Evolutionary conservation across 2,888 invertebrate genomes (phyloP).

Genomic region (Drosophila differens): DNA sequence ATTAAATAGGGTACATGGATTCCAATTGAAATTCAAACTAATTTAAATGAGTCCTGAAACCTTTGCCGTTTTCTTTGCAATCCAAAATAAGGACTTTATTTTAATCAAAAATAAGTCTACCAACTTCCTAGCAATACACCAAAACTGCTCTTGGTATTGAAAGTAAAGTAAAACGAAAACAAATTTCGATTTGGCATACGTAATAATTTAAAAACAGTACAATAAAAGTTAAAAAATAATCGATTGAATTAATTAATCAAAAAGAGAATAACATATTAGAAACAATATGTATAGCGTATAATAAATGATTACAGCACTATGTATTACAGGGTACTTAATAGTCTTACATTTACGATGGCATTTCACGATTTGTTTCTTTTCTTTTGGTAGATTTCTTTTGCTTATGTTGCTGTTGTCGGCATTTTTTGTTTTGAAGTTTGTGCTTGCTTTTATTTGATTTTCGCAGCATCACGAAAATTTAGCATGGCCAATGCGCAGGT

Average conservation of each 20-base stretch:
- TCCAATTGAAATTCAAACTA: not conserved
- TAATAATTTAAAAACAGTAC: not conserved
- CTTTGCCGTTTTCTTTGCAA: not conserved
- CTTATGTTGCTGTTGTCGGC: slow-evolving; percentile 47
- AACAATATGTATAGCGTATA: not conserved
- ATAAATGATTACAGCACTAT: not conserved
- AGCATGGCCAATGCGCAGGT: slow-evolving; percentile 64
- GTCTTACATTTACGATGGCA: not conserved
- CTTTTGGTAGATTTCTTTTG: slow-evolving; percentile 24
- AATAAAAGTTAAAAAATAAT: not conserved
- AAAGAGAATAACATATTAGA: not conserved
- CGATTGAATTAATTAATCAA: not conserved
- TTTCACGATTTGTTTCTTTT: slow-evolving; percentile 6
- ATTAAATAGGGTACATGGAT: not conserved
- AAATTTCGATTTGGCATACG: not conserved
- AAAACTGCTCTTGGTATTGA: not conserved
- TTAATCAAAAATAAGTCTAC: not conserved
- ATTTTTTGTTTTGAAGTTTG: slow-evolving; percentile 64
- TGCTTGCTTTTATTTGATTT: slow-evolving; percentile 62
- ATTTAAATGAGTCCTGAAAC: not conserved
- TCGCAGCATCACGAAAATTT: slow-evolving; percentile 73
- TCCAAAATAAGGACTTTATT: not conserved
- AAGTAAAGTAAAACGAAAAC: not conserved
- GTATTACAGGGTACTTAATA: not conserved
- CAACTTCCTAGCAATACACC: not conserved